These are phyloP conservation scores for Pandemis corylana DNA, from an alignment of 2,888 invertebrate genomes.

Conservation along the genomic window DNA sequence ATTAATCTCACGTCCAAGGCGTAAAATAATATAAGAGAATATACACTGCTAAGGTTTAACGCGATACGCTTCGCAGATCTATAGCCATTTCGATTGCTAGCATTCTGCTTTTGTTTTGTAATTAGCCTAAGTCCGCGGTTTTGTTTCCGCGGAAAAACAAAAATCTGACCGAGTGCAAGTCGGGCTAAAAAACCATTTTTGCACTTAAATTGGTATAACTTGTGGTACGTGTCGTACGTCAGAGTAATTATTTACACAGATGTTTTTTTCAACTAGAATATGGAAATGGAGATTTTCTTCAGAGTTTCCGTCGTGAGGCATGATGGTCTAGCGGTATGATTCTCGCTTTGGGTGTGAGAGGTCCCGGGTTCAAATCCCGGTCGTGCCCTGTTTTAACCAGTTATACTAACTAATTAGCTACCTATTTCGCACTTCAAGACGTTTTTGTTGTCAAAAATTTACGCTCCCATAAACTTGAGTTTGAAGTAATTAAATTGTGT, in stretches of 20 bases:
- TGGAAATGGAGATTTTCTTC: not conserved
- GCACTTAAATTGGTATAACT: no score
- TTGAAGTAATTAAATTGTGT: no score
- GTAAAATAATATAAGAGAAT: not conserved
- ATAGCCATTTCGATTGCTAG: no score
- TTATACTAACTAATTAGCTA: not conserved
- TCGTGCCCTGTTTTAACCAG: slow-evolving; percentile 38
- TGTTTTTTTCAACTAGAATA: not conserved
- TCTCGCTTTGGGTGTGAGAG: slow-evolving; percentile 56
- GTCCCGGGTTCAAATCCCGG: slow-evolving; percentile 52
- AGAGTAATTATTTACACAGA: slow-evolving; percentile 2
- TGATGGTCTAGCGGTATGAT: slow-evolving; percentile 56
- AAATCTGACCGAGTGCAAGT: no score
- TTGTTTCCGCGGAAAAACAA: not conserved
- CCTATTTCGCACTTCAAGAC: no score
- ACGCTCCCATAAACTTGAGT: no score
- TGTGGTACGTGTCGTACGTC: not conserved
- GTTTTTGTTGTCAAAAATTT: no score
- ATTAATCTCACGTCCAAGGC: not conserved
- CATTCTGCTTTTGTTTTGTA: no score
- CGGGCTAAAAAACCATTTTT: no score
- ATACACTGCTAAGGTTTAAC: not conserved
- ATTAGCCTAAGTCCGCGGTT: not conserved
- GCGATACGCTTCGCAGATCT: not conserved
- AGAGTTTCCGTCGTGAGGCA: slow-evolving; percentile 42